Conservation (phyloP, 2,113 vertebrate species). For the Neolamprologus sp. region DNA sequence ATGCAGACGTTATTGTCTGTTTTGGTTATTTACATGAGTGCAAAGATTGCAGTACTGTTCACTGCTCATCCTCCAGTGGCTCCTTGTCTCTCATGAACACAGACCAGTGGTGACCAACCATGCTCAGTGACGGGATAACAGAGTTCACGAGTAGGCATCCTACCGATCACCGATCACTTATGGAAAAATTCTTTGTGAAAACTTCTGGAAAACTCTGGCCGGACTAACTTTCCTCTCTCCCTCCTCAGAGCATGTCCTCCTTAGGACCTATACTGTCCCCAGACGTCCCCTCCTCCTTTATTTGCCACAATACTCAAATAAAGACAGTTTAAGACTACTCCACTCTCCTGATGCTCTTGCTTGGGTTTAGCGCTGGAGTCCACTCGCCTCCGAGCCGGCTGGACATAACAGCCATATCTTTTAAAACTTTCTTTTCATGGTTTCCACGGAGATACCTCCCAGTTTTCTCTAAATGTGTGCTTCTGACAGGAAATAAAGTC, state of each 20-base stretch:
- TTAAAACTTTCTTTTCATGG: background rate
- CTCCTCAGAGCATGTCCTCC: background rate
- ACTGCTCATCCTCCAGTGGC: background rate
- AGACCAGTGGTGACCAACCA: background rate
- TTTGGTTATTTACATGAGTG: background rate
- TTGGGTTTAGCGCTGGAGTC: background rate
- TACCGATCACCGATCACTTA: background rate
- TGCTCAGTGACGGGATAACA: background rate
- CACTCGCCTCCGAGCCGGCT: background rate
- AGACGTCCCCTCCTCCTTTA: background rate
- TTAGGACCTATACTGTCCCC: background rate
- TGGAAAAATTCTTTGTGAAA: background rate
- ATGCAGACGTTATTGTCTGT: accelerated
- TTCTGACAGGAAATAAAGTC: background rate
- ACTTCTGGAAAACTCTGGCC: background rate
- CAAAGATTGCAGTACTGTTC: background rate
- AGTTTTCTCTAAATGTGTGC: background rate
- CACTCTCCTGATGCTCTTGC: background rate
- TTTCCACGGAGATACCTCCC: background rate
- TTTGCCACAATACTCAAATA: background rate
- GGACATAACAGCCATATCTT: background rate
- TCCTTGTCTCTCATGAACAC: background rate
- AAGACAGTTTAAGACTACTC: background rate
- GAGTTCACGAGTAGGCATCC: background rate
- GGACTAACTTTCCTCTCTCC: background rate